phyloP scores from a whole-genome alignment of 2,888 invertebrate species.

The Eueremaeus valkanovi region DNA sequence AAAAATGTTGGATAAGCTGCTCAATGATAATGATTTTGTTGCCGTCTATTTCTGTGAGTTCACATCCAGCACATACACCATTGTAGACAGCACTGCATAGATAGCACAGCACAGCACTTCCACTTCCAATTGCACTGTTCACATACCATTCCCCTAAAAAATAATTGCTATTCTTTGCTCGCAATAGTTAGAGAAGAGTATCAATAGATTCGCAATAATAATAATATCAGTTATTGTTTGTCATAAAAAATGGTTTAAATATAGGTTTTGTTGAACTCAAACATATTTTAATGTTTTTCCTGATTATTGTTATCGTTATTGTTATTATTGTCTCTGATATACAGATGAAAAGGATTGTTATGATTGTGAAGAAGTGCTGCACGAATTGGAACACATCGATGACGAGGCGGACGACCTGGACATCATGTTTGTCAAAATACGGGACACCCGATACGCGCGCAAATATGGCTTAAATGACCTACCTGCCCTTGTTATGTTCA shows the following conservation, averaged over 20 bases:
- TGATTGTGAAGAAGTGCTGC: conserved; percentile 75
- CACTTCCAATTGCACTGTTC: too few species aligned
- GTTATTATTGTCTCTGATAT: not conserved
- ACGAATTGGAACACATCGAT: conserved; percentile 86
- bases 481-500: conserved; percentile 85
- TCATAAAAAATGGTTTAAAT: too few species aligned
- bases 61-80: not conserved
- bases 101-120: not conserved
- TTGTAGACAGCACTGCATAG: not conserved
- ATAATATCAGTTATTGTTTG: too few species aligned
- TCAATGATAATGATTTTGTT: conserved; percentile 90
- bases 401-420: conserved; percentile 90
- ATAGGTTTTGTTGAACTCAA: not conserved
- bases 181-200: too few species aligned
- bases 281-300: not conserved
- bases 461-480: conserved; percentile 90
- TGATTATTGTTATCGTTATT: not conserved
- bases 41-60: conserved; percentile 91
- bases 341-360: conserved; percentile 75
- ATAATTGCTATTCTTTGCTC: too few species aligned
- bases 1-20: conserved; percentile 89
- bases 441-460: conserved; percentile 80
- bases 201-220: too few species aligned
- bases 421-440: conserved; percentile 91
- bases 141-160: too few species aligned